Evolutionary conservation across 2,888 invertebrate species (phyloP).

Genomic region (Therioaphis trifolii): DNA sequence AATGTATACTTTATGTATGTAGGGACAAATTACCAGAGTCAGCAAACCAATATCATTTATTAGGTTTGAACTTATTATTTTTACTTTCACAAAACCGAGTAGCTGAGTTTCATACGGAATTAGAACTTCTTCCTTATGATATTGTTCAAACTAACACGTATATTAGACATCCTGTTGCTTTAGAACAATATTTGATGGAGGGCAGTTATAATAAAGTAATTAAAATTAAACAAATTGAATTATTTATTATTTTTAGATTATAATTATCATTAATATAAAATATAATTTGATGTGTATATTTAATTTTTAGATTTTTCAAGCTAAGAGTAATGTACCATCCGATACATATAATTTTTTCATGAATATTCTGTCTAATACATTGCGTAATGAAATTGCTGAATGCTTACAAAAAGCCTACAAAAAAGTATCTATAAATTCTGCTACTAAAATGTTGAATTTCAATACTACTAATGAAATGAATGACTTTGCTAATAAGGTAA

Average conservation of each 20-base stretch:
- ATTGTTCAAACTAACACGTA: conserved; percentile 93
- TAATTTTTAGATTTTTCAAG: conserved; percentile 72
- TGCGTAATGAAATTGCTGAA: conserved; percentile 94
- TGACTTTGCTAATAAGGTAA: conserved; percentile 83
- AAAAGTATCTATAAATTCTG: conserved; percentile 86
- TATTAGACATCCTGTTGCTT: conserved; percentile 91
- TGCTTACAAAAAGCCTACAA: conserved; percentile 98
- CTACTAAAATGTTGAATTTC: conserved; percentile 89
- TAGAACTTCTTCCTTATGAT: conserved; percentile 91
- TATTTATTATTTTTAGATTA: conserved; percentile 67
- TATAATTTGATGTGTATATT: conserved; percentile 65
- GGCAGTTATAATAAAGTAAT: conserved; percentile 95
- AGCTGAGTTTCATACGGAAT: conserved; percentile 97
- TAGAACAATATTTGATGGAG: conserved; percentile 99
- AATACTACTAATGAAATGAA: conserved; percentile 81
- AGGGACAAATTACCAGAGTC: conserved; percentile 89
- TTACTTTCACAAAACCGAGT: conserved; percentile 94
- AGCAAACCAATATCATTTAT: conserved; percentile 90
- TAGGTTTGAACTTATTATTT: conserved; percentile 93
- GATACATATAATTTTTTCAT: conserved; percentile 96
- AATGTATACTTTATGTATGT: conserved; percentile 64
- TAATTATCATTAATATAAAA: conserved; percentile 86
- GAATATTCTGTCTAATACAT: conserved; percentile 93
- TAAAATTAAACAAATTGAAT: not conserved
- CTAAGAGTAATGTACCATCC: conserved; percentile 93